A percentile compares a stretch with the other conserved stretches of the same genome.
Evolutionary conservation across 1,140 invertebrate genomes (phyloP).

Genomic region (Drosophila ambigua): DNA sequence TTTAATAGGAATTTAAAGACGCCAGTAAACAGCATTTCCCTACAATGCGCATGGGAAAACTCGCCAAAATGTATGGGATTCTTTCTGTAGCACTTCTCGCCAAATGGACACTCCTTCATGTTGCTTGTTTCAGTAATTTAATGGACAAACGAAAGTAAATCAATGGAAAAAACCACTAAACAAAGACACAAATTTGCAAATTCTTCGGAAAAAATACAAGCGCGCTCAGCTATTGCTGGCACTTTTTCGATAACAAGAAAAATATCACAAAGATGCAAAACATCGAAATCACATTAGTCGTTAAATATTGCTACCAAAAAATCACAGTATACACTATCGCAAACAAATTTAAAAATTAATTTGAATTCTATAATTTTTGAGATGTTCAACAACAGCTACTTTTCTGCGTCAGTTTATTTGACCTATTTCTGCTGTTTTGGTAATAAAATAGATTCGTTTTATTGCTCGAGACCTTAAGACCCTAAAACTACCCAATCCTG

Average conservation of each 20-base stretch:
- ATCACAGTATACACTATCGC: too few species aligned
- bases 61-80: constrained; percentile 93
- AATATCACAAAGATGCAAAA: too few species aligned
- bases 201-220: constrained; percentile 24
- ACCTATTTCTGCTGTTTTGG: too few species aligned
- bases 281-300: too few species aligned
- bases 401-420: too few species aligned
- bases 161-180: constrained; percentile 9
- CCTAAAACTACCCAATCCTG: too few species aligned
- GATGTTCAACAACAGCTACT: too few species aligned
- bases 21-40: constrained; percentile 39
- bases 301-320: background rate
- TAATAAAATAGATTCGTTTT: too few species aligned
- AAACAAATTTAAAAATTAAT: too few species aligned
- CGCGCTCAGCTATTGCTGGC: constrained; percentile 30
- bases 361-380: too few species aligned
- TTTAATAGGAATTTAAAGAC: constrained; percentile 35
- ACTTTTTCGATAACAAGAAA: constrained; percentile 8
- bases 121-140: constrained; percentile 1
- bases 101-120: constrained; percentile 87
- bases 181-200: constrained; percentile 15
- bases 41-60: constrained; percentile 91
- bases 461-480: too few species aligned
- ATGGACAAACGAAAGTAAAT: background rate
- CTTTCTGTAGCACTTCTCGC: constrained; percentile 90